A percentile compares a stretch with the other conserved stretches of the same genome.
Conservation (phyloP, 2,113 vertebrate genomes). For the Arvicanthis niloticus region DNA sequence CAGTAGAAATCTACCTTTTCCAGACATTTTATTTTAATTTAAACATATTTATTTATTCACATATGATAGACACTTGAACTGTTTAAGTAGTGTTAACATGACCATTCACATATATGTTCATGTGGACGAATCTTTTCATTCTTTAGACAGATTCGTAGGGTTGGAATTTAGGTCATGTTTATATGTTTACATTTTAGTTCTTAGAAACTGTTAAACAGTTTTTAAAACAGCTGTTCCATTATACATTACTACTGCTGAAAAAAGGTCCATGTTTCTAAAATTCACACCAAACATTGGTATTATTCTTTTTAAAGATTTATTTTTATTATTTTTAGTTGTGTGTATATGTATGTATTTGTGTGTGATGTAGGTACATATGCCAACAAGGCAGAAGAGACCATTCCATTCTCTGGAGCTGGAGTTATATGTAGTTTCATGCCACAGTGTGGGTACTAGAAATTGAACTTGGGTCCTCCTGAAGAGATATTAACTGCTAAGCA, state of each 20-base stretch:
- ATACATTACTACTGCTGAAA: neutral
- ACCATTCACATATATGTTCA: neutral
- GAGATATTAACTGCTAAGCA: neutral
- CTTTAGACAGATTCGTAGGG: neutral
- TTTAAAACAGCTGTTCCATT: neutral
- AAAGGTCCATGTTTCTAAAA: neutral
- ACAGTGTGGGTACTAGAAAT: neutral
- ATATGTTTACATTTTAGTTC: neutral
- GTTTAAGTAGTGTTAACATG: neutral
- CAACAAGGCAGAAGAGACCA: neutral
- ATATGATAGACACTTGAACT: neutral
- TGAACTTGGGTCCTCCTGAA: neutral
- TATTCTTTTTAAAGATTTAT: neutral
- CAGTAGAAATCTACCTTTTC: neutral
- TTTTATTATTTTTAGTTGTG: neutral
- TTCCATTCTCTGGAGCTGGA: neutral
- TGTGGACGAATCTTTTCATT: neutral
- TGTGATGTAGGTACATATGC: neutral
- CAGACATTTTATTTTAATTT: conserved; percentile 27
- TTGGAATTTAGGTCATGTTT: neutral
- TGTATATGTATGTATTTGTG: neutral
- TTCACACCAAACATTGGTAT: neutral
- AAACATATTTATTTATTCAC: neutral
- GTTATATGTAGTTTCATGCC: neutral
- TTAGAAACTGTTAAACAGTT: neutral